Evolutionary conservation across 1,140 invertebrate species (phyloP), one percentile per base, ranked within the genome.

Genomic region (Limonius californicus): DNA sequence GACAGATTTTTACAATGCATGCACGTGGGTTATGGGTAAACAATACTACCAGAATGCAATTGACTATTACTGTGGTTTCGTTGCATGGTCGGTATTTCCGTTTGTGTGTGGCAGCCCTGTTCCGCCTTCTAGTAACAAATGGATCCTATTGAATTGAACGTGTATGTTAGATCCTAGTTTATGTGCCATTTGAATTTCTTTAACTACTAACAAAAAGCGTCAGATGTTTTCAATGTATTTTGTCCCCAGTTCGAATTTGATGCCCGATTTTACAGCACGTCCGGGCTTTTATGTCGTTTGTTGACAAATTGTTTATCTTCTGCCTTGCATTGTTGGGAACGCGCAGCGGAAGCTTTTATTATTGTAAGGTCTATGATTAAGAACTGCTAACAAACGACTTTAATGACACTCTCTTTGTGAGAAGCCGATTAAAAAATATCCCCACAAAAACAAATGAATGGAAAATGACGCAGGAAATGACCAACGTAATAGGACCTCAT

Each of bases 21-120:
- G 16, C 45, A 50, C 45, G 45, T 50, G 45, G 45, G 45, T 19
- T 50, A 50, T 50, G 45, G 45, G 16, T 50, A 50, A 50, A 50
- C 45, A 19, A 21, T 39, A 39, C 2, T 7, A 39, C 7, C 35
- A 39, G 8, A 39, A 21, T 19, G 20, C 45, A 50, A 50, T 50
- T 21, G 45, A 50, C 45, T 21, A 45, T 27, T 27, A 39, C 15
- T 19, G 45, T 3, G 20, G 20, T 19, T 50, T 18, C 45, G 19
- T 2, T 50, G 16, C 15, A 11, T 50, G 7, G 20, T 12, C 3
- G 45, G 20, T 50, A 21, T 39, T 39, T 39, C 35, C 35, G 35
- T 39, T 4, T 39, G 35, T 39, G n/a, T 39, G 35, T 14, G n/a
- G 35, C 35, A 39, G 35, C 8, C 3, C 45, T 19, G 45, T 50